Percentiles rank a stretch among this genome's conserved stretches.
These are phyloP conservation scores for Rhabdornis inornatus DNA, from an alignment of 2,113 vertebrate species.

Conservation along the genomic window DNA sequence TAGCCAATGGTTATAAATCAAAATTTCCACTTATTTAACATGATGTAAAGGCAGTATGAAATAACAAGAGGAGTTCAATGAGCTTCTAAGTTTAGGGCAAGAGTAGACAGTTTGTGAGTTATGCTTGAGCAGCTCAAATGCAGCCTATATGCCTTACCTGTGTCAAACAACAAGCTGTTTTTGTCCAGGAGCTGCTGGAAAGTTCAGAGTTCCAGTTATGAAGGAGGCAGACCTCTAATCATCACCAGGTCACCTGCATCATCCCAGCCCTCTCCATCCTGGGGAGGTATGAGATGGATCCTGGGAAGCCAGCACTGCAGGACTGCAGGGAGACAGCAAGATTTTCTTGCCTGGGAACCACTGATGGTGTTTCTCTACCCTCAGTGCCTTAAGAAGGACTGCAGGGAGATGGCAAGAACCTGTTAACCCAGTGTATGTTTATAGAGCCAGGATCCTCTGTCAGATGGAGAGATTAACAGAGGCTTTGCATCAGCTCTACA, in stretches of 20 bases:
- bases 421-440: not conserved
- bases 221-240: not conserved
- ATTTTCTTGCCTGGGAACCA: not conserved
- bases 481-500: not conserved
- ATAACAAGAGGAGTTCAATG: not conserved
- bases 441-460: not conserved
- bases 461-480: not conserved
- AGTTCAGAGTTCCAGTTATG: not conserved
- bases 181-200: not conserved
- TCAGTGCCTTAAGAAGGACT: not conserved
- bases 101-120: not conserved
- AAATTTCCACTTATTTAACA: not conserved
- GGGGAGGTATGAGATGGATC: not conserved
- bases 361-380: not conserved
- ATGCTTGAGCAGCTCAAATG: not conserved
- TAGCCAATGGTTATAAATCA: not conserved
- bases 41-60: not conserved
- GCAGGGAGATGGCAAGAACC: not conserved
- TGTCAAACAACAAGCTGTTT: not conserved
- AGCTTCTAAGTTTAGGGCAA: not conserved
- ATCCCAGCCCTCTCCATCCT: not conserved
- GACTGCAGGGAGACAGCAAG: rapidly evolving
- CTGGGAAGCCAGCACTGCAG: not conserved
- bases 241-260: not conserved
- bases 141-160: not conserved